phyloP scores from a whole-genome alignment of 2,113 vertebrate species.

The Nesoenas mayeri region DNA sequence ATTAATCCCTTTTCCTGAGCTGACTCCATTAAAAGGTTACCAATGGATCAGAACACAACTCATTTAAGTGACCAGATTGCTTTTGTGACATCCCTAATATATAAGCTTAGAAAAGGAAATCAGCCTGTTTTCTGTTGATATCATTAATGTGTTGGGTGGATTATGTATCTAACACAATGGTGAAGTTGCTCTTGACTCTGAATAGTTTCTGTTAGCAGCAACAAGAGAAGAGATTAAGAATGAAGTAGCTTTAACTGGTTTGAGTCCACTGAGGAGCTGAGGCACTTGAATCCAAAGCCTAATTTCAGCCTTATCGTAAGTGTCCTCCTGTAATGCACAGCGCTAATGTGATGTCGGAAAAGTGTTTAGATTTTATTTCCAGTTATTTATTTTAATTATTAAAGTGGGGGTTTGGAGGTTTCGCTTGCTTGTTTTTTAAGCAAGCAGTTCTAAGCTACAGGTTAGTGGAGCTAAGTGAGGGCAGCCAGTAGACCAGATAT shows the following conservation, averaged over 20 bases:
- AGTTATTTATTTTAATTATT: conserved; percentile 29
- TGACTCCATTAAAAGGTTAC: background rate
- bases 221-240: background rate
- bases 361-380: background rate
- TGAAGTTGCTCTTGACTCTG: background rate
- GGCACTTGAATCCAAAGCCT: background rate
- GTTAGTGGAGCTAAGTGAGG: conserved; percentile 10
- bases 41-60: background rate
- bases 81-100: background rate
- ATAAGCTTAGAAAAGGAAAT: background rate
- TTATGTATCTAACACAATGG: background rate
- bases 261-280: background rate
- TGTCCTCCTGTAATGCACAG: background rate
- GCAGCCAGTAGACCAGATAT: conserved; percentile 1
- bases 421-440: conserved; percentile 26
- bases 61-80: background rate
- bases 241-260: background rate
- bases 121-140: background rate
- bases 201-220: background rate
- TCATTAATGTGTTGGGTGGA: background rate
- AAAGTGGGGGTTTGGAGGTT: background rate
- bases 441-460: background rate
- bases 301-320: background rate
- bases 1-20: background rate
- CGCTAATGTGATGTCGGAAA: fast-evolving